These are phyloP conservation scores for rabbit (Oryctolagus cuniculus) DNA, from an alignment of 2,113 vertebrate genomes.

Conservation along the genomic window mOryCun1.1 NC_091441.1:110515001-110515500, in stretches of 20 bases:
- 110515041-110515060: not conserved
- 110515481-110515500: not conserved
- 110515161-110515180: slow-evolving; percentile 16
- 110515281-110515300: too few species aligned
- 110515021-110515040: rapidly evolving
- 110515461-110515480: not conserved
- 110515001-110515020: not conserved
- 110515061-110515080: slow-evolving; percentile 70
- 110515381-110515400: too few species aligned
- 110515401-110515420: not conserved
- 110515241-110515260: too few species aligned
- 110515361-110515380: not conserved
- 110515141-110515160: slow-evolving; percentile 35
- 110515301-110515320: not conserved
- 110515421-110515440: rapidly evolving
- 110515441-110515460: not conserved
- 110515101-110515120: rapidly evolving
- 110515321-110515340: not conserved
- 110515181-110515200: not conserved
- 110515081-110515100: not conserved
- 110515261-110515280: not conserved
- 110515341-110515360: rapidly evolving
- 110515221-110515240: not conserved
- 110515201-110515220: rapidly evolving
- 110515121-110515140: not conserved